Base-by-base conservation (phyloP, 2,797 vertebrate species). In the Lagodon rhomboides region DNA sequence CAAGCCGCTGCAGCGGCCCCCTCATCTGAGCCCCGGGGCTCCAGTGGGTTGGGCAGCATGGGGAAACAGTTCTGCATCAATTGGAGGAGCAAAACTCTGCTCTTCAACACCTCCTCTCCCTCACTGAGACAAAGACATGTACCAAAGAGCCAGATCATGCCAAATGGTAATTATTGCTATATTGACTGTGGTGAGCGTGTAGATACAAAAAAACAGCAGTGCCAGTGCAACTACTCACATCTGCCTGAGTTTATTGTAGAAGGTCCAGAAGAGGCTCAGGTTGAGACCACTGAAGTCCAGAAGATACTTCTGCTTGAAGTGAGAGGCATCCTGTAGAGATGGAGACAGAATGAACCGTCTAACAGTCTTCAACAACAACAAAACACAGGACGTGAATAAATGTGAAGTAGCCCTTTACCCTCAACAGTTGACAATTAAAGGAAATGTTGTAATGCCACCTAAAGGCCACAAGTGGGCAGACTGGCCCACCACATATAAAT, bases 61-160 rank as follows among this genome's bases (percentile, higher is more conserved):
- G 96, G 93, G 87, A 97, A 98, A 79, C 98, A 99, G 93, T 97
- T 99, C 94, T 98, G 98, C 61, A 99, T 96, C 75, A 99, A 91
- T 91, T 96, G 97, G 68, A 99, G 93, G 4, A 99, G 93, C 81
- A 98, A 89, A 0, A 97, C 96, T 68, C 97, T 94, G 72, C 97
- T 97, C 85, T 95, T 96, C 78, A 97, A 54, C 46, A 96, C 97
- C 89, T 99, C 97, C 64, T 97, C 96, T 63, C 96, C 94, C 13
- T 93, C 93, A 68, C 96, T 96, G 84, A 79, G 41, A 84, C 27
- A 87, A 34, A 91, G 18, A 85, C 20, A 82, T 6, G 62, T 0
- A 75, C 17, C 12, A 55, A 38, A 50, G 25, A 34, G 27, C 25
- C 7, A 38, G 9, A 25, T 6, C 20, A n/a, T 2, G 23, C 20